phyloP scores from a whole-genome alignment of 2,797 vertebrate genomes.

The Brotula barbata region DNA sequence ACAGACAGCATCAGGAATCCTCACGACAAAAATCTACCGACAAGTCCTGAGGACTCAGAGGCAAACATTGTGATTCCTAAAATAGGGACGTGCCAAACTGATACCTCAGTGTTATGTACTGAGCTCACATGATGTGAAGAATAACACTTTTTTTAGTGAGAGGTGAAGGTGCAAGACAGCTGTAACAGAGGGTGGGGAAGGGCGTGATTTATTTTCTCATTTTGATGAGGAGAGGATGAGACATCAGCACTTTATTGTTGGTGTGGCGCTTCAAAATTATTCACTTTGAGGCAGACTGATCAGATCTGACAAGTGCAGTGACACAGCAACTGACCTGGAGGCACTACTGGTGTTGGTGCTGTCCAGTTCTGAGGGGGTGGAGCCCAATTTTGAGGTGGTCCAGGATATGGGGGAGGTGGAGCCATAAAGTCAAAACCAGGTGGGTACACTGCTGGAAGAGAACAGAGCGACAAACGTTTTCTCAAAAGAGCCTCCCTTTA shows the following conservation, averaged over 20 bases:
- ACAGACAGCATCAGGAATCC: conserved; percentile 47
- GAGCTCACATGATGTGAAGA: not conserved
- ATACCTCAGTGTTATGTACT: conserved; percentile 13
- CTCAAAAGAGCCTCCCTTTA: no score
- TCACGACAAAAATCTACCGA: conserved; percentile 22
- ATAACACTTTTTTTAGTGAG: conserved; percentile 6
- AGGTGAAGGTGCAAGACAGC: conserved; percentile 12
- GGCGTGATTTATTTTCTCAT: conserved; percentile 25
- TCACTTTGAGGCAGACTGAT: conserved; percentile 67
- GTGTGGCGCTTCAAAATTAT: conserved; percentile 52
- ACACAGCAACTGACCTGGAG: conserved; percentile 70
- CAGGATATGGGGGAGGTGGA: conserved; percentile 86
- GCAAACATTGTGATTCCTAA: not conserved
- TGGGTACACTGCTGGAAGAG: conserved; percentile 77
- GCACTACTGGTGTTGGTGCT: conserved; percentile 46
- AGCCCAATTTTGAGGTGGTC: conserved; percentile 77
- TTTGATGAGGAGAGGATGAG: conserved; percentile 50
- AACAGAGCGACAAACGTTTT: conserved; percentile 11
- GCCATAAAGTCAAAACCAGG: conserved; percentile 80
- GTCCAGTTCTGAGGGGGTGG: conserved; percentile 76
- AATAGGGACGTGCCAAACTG: conserved; percentile 29
- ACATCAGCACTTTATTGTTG: conserved; percentile 39
- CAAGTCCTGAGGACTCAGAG: conserved; percentile 5
- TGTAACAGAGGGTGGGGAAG: not conserved
- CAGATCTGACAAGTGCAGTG: conserved; percentile 68